A percentile compares a stretch with the other conserved stretches of the same genome.
phyloP scores from a whole-genome alignment of 2,888 invertebrate species.

The Acholoe squamosa region DNA sequence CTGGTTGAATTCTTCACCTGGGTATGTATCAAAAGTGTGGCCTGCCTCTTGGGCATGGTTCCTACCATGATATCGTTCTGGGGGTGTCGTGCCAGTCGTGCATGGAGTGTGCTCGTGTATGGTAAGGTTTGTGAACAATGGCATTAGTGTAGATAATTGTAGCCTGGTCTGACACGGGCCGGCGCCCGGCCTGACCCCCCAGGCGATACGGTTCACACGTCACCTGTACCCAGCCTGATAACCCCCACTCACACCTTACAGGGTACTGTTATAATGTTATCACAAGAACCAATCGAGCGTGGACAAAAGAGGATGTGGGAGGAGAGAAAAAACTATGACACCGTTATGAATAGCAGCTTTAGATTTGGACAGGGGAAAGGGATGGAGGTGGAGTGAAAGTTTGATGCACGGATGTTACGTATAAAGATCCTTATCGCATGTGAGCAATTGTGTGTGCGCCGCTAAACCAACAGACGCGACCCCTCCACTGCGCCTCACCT shows the following conservation, averaged over 20 bases:
- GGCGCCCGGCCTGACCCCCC: not conserved
- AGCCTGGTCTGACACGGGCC: not conserved
- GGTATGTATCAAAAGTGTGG: not conserved
- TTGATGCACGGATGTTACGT: not conserved
- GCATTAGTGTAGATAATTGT: slow-evolving; percentile 22
- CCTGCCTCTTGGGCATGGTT: not conserved
- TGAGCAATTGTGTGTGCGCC: not conserved
- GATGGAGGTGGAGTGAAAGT: not conserved
- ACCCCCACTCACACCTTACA: not conserved
- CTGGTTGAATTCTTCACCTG: not conserved
- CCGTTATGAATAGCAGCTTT: slow-evolving; percentile 1
- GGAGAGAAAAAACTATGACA: not conserved
- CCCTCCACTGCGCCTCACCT: not conserved
- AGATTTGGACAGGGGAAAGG: not conserved
- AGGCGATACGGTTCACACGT: not conserved
- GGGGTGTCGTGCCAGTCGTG: not conserved
- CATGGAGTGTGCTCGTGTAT: not conserved
- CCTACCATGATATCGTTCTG: not conserved
- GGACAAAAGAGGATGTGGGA: not conserved
- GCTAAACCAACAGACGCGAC: not conserved
- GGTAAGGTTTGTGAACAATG: slow-evolving; percentile 29
- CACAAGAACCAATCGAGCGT: not conserved
- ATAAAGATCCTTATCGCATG: not conserved
- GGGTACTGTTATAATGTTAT: slow-evolving; percentile 37
- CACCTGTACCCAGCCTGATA: not conserved